Evolutionary conservation across 2,888 invertebrate genomes (phyloP).

Genomic region (Thymelicus lineola): DNA sequence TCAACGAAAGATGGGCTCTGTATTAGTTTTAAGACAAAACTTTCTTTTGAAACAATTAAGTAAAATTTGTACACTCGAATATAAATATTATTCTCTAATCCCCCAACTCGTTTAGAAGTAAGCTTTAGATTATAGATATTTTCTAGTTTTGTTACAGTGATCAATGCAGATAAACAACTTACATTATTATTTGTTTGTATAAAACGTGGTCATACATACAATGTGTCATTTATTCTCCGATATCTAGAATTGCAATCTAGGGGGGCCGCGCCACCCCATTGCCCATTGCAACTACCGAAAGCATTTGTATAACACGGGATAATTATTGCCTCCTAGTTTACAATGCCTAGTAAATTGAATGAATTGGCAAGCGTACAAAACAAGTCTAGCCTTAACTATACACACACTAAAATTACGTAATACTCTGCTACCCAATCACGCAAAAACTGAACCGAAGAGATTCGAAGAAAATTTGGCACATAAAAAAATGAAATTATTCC

Average conservation of each 20-base stretch:
- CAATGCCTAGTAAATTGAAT: background rate
- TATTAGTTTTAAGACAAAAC: too few species aligned
- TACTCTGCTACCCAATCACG: too few species aligned
- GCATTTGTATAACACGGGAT: constrained; percentile 8
- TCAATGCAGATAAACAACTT: background rate
- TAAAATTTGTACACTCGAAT: background rate
- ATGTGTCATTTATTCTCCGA: constrained; percentile 12
- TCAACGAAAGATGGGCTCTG: too few species aligned
- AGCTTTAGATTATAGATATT: too few species aligned
- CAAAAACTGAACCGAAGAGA: too few species aligned
- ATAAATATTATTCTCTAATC: background rate
- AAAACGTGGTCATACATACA: constrained; percentile 4
- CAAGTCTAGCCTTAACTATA: too few species aligned
- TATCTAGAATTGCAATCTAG: constrained; percentile 27
- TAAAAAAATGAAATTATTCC: too few species aligned
- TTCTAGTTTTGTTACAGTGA: background rate
- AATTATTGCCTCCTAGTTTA: background rate
- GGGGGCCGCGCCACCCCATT: constrained; percentile 4
- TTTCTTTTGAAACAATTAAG: too few species aligned
- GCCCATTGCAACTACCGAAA: background rate
- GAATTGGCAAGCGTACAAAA: background rate
- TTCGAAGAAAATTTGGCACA: too few species aligned
- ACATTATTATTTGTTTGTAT: constrained; percentile 10
- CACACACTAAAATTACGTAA: too few species aligned
- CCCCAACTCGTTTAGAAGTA: background rate